A percentile compares a stretch with the other conserved stretches of the same genome.
Evolutionary conservation across 1,140 invertebrate species (phyloP).

Genomic region (Ganaspis sp.): DNA sequence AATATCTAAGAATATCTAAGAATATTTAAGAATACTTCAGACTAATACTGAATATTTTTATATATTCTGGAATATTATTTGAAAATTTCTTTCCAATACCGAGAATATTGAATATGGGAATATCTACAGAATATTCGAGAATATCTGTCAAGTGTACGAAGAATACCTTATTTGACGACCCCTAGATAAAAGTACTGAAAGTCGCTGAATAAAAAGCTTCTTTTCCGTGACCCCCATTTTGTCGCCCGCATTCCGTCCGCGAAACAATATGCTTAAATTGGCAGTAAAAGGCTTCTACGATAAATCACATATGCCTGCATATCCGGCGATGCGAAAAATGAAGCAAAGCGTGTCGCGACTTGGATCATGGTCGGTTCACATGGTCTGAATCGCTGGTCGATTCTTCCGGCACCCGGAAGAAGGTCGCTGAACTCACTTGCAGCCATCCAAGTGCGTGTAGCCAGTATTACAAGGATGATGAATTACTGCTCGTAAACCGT

Average conservation of each 20-base stretch:
- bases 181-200: too few relatives aligned
- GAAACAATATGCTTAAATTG: background rate
- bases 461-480: background rate
- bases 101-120: too few relatives aligned
- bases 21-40: too few relatives aligned
- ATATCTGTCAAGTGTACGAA: too few relatives aligned
- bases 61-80: too few relatives aligned
- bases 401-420: conserved; percentile 27
- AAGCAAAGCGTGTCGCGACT: conserved; percentile 16
- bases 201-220: too few relatives aligned
- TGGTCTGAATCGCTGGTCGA: conserved; percentile 4
- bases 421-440: conserved; percentile 13
- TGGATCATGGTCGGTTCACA: background rate
- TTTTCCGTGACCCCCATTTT: too few relatives aligned
- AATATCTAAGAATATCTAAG: too few relatives aligned
- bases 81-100: too few relatives aligned
- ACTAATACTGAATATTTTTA: too few relatives aligned
- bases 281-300: background rate
- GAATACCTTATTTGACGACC: too few relatives aligned
- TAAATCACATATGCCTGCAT: background rate
- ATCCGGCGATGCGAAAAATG: conserved; percentile 7
- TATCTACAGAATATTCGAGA: too few relatives aligned
- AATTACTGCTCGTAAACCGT: background rate
- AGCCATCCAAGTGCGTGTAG: background rate
- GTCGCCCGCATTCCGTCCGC: background rate